Conservation (phyloP, 1,140 invertebrate genomes). For the Panagrolaimus sp. region DNA sequence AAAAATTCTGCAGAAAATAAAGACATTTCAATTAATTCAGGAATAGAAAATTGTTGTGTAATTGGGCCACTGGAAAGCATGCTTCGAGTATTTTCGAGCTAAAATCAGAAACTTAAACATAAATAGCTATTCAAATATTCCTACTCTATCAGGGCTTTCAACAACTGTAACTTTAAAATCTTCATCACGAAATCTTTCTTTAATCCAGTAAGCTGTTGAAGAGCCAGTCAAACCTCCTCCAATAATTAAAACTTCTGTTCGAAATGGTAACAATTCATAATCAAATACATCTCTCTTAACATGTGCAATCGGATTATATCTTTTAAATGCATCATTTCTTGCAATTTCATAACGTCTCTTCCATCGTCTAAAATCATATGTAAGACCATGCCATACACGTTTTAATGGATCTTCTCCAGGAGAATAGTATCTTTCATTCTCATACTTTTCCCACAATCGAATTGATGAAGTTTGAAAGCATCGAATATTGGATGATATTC, state of each 20-base stretch:
- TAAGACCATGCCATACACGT: constrained; percentile 52
- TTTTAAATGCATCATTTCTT: constrained; percentile 49
- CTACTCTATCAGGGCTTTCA: constrained; percentile 80
- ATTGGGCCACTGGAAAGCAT: constrained; percentile 76
- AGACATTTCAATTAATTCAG: constrained; percentile 88
- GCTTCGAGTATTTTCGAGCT: constrained; percentile 74
- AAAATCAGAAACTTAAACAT: constrained; percentile 53
- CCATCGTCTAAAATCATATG: constrained; percentile 51
- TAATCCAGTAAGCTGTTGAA: constrained; percentile 82
- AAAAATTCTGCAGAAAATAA: constrained; percentile 83
- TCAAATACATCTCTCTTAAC: constrained; percentile 43
- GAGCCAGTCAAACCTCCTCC: constrained; percentile 87
- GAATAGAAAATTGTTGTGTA: constrained; percentile 83
- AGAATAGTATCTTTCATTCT: constrained; percentile 55
- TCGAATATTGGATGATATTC: not conserved
- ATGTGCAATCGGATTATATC: constrained; percentile 52
- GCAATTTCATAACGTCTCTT: constrained; percentile 52
- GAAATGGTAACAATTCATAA: constrained; percentile 50
- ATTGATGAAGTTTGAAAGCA: not conserved
- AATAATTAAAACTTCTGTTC: constrained; percentile 76
- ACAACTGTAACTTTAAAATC: constrained; percentile 71
- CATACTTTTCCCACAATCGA: constrained; percentile 40
- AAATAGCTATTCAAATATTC: constrained; percentile 49
- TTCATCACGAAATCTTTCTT: constrained; percentile 66
- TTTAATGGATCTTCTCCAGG: constrained; percentile 52